Percentiles rank a stretch among this genome's conserved stretches.
phyloP scores from a whole-genome alignment of 2,113 vertebrate genomes.

The Syrmaticus mikado region DNA sequence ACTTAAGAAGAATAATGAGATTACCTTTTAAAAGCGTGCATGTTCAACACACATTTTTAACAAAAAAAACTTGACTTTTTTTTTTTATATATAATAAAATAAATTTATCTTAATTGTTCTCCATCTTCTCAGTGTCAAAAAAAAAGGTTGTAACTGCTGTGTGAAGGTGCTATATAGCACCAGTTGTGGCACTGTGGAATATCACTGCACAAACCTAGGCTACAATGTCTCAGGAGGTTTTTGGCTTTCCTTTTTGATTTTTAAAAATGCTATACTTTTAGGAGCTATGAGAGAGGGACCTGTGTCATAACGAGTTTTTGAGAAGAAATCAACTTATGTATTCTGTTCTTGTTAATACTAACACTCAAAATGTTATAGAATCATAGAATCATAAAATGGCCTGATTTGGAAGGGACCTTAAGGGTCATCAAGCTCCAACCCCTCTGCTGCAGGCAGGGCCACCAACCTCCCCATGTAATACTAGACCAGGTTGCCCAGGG shows the following conservation, averaged over 20 bases:
- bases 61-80: not conserved
- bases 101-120: not conserved
- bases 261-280: not conserved
- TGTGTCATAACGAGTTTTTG: not conserved
- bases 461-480: too few species aligned
- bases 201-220: not conserved
- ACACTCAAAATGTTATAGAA: not conserved
- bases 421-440: too few species aligned
- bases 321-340: not conserved
- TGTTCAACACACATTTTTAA: not conserved
- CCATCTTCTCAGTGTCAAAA: not conserved
- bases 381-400: too few species aligned
- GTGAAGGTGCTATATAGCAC: not conserved
- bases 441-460: too few species aligned
- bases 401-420: too few species aligned
- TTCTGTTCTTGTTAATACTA: not conserved
- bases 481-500: too few species aligned
- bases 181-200: not conserved
- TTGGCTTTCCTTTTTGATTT: not conserved
- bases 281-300: not conserved
- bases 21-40: not conserved
- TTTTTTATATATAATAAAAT: too few species aligned
- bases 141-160: not conserved
- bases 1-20: not conserved
- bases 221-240: not conserved